These are phyloP conservation scores for Rhea americana DNA, from an alignment of 2,113 vertebrate genomes.

Conservation along the genomic window DNA sequence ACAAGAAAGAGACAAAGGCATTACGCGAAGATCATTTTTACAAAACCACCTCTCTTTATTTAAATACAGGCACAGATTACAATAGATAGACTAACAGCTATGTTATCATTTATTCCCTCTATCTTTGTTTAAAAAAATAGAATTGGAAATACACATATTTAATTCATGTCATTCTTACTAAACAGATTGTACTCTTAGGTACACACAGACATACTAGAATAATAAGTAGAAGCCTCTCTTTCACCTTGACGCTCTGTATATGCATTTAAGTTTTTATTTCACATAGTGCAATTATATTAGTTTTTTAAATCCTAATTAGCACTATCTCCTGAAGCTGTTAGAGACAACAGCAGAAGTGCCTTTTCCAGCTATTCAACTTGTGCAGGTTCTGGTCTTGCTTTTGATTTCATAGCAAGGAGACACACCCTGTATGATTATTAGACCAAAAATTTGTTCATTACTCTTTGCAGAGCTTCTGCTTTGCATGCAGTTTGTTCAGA, in stretches of 20 bases:
- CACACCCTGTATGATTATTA: neutral
- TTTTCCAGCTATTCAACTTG: neutral
- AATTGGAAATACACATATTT: neutral
- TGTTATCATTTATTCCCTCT: neutral
- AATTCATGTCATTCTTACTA: rapidly evolving
- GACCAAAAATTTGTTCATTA: neutral
- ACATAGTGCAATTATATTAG: neutral
- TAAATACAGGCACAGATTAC: neutral
- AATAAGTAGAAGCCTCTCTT: neutral
- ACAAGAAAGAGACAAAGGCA: neutral
- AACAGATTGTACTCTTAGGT: neutral
- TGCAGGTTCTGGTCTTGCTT: neutral
- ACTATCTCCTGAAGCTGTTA: neutral
- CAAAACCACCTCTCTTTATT: neutral
- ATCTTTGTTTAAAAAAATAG: neutral
- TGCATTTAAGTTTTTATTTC: neutral
- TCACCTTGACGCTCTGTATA: neutral
- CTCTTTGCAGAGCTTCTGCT: neutral
- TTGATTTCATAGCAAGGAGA: neutral
- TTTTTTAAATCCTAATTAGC: neutral
- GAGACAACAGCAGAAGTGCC: neutral
- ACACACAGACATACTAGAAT: rapidly evolving
- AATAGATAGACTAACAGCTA: neutral
- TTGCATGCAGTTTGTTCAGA: neutral
- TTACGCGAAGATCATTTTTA: neutral